Evolutionary conservation across 1,140 invertebrate species (phyloP).

Genomic region (Zelostemma sp.): DNA sequence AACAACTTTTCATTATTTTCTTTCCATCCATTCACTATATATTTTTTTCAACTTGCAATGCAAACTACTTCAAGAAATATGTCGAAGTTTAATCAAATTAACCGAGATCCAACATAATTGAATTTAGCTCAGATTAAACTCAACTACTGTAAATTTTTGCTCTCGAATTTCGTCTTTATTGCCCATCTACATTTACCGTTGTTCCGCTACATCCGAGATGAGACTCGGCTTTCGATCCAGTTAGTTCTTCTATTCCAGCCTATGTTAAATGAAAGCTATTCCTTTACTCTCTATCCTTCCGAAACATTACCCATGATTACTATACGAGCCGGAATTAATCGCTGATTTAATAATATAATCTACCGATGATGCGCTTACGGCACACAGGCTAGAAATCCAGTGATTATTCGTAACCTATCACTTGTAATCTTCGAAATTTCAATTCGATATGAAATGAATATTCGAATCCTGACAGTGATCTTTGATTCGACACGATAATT

Average conservation of each 20-base stretch:
- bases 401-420: too few relatives aligned
- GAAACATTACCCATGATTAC: neutral
- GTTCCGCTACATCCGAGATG: neutral
- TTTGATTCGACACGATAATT: neutral
- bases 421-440: neutral
- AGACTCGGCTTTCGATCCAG: neutral
- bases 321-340: neutral
- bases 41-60: neutral
- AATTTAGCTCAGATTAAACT: too few relatives aligned
- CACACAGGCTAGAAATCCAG: too few relatives aligned
- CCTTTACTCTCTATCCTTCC: too few relatives aligned
- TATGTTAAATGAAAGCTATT: neutral
- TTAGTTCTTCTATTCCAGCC: neutral
- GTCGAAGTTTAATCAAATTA: neutral
- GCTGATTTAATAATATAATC: too few relatives aligned
- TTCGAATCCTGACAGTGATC: too few relatives aligned
- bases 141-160: too few relatives aligned
- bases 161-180: too few relatives aligned
- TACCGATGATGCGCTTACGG: too few relatives aligned
- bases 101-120: neutral
- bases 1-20: conserved; percentile 1
- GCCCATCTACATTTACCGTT: neutral
- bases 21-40: too few relatives aligned
- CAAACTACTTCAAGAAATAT: too few relatives aligned
- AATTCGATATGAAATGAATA: neutral